phyloP scores from a whole-genome alignment of 2,888 invertebrate species.

The Colletes collaris region DNA sequence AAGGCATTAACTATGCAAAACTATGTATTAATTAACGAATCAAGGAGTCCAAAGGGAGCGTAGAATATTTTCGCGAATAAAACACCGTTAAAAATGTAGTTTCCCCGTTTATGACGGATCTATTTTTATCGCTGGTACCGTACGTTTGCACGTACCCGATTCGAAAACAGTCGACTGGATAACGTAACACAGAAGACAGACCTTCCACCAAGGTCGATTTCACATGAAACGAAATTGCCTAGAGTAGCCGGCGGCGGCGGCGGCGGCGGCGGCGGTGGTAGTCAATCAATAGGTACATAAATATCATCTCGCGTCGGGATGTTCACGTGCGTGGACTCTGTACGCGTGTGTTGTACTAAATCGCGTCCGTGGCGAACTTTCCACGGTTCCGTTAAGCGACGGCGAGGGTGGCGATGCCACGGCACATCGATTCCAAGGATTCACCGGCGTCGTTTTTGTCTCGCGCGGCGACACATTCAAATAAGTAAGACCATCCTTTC shows the following conservation, averaged over 20 bases:
- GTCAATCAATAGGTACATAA: slow-evolving; percentile 68
- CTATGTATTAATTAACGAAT: too few relatives aligned
- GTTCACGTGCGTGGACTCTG: slow-evolving; percentile 6
- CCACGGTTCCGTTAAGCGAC: slow-evolving; percentile 52
- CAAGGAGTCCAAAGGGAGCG: too few relatives aligned
- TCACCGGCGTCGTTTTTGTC: slow-evolving; percentile 77
- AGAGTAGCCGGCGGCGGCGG: slow-evolving; percentile 29
- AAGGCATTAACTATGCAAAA: too few relatives aligned
- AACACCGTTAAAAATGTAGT: too few relatives aligned
- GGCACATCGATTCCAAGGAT: slow-evolving; percentile 79
- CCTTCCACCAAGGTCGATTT: slow-evolving; percentile 29
- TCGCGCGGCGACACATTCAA: slow-evolving; percentile 82
- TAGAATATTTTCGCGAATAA: too few relatives aligned
- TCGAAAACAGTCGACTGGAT: not conserved
- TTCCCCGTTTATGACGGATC: too few relatives aligned
- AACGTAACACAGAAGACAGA: slow-evolving; percentile 12
- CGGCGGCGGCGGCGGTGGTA: slow-evolving; percentile 36
- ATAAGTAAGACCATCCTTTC: slow-evolving; percentile 77
- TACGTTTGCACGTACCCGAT: slow-evolving; percentile 1
- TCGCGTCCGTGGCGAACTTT: slow-evolving; percentile 32
- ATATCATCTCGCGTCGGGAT: slow-evolving; percentile 49
- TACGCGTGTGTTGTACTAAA: slow-evolving; percentile 15
- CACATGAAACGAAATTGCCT: slow-evolving; percentile 41
- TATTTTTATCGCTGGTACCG: not conserved
- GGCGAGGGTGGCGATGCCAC: slow-evolving; percentile 45